These are phyloP conservation scores for Thaumetopoea pityocampa DNA, from an alignment of 1,140 invertebrate species.

Conservation along the genomic window DNA sequence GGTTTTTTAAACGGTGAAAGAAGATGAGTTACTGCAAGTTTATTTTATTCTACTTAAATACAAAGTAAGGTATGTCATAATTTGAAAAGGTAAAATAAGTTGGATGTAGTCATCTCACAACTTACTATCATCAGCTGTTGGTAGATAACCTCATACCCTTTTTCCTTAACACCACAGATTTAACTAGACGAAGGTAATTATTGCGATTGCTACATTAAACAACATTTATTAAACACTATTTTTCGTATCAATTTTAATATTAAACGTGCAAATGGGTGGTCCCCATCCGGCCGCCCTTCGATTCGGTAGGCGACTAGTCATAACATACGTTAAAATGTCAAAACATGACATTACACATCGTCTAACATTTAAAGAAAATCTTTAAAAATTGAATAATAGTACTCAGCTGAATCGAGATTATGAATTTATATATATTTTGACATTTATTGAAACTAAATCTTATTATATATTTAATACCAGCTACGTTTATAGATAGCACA, in stretches of 20 bases:
- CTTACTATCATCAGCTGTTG: no score
- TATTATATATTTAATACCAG: conserved; percentile 58
- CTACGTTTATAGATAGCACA: conserved; percentile 38
- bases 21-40: no score
- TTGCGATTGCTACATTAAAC: conserved; percentile 1
- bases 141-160: no score
- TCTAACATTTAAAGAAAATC: conserved; percentile 31
- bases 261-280: conserved; percentile 1
- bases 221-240: neutral
- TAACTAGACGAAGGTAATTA: neutral
- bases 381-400: conserved; percentile 49
- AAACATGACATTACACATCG: conserved; percentile 34
- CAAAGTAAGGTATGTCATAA: no score
- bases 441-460: conserved; percentile 46
- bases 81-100: no score
- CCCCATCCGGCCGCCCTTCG: conserved; percentile 7
- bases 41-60: no score
- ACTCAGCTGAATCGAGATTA: conserved; percentile 54
- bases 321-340: conserved; percentile 5
- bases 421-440: conserved; percentile 22
- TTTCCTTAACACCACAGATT: no score
- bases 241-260: conserved; percentile 1
- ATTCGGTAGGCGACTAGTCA: conserved; percentile 4
- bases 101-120: no score
- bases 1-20: neutral